phyloP scores from a whole-genome alignment of 2,888 invertebrate species.

The Gnatocerus cornutus region DNA sequence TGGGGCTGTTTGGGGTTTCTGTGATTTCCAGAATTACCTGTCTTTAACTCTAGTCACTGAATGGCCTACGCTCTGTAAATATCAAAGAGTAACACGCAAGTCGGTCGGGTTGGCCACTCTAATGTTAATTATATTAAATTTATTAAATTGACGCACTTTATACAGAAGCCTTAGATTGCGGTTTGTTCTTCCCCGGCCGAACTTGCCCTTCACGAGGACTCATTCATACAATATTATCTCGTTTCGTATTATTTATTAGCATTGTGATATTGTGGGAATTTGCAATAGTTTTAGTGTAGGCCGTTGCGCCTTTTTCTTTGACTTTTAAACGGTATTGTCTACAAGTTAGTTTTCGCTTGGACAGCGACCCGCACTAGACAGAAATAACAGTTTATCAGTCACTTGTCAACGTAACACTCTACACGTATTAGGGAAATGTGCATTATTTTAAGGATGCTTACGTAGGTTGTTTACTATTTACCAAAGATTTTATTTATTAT shows the following conservation, averaged over 20 bases:
- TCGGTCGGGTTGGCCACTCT: conserved; percentile 43
- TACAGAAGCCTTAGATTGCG: conserved; percentile 37
- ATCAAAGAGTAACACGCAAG: conserved; percentile 45
- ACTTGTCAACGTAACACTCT: conserved; percentile 34
- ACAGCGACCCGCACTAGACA: conserved; percentile 41
- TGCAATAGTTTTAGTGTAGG: conserved; percentile 52
- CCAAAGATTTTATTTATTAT: conserved; percentile 64
- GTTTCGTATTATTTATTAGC: conserved; percentile 20
- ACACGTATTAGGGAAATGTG: conserved; percentile 53
- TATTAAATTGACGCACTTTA: conserved; percentile 30
- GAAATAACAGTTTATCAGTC: conserved; percentile 43
- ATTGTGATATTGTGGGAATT: conserved; percentile 55
- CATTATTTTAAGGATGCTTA: conserved; percentile 57
- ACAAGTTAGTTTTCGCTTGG: conserved; percentile 7
- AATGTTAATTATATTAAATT: conserved; percentile 28
- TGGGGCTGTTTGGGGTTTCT: conserved; percentile 51
- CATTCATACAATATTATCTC: conserved; percentile 46
- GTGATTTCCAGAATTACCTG: conserved; percentile 53
- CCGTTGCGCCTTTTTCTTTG: conserved; percentile 15
- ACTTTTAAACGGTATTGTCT: neutral
- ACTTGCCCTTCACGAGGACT: conserved; percentile 45
- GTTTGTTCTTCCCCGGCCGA: conserved; percentile 36
- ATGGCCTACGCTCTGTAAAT: conserved; percentile 59
- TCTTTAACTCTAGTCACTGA: conserved; percentile 59
- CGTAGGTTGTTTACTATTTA: conserved; percentile 60